Percentiles rank a stretch among this genome's conserved stretches.
Conservation (phyloP, 2,113 vertebrate species). For the Meleagris gallopavo region DNA sequence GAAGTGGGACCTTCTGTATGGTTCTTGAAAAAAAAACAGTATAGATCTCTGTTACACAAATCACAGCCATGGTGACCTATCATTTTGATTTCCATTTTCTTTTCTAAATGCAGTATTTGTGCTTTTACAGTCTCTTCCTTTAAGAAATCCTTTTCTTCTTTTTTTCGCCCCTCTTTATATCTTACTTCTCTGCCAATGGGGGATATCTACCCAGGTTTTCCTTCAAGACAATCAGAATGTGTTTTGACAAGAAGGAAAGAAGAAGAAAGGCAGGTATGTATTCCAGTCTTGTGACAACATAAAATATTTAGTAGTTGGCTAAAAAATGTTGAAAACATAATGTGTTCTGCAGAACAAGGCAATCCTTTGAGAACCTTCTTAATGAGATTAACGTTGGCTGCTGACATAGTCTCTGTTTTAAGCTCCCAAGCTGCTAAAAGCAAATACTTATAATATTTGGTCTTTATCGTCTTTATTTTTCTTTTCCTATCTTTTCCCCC, state of each 20-base stretch:
- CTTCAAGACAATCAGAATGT: not conserved
- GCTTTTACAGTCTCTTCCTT: not conserved
- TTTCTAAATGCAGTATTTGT: not conserved
- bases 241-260: not conserved
- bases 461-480: not conserved
- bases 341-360: not conserved
- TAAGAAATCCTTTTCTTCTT: fast-evolving
- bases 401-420: not conserved
- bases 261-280: not conserved
- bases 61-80: not conserved
- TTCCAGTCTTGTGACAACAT: slow-evolving; percentile 20
- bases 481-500: too few relatives aligned
- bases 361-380: slow-evolving; percentile 37
- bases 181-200: not conserved
- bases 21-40: not conserved
- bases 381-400: slow-evolving; percentile 28
- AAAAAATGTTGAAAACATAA: slow-evolving; percentile 31
- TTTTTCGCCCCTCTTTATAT: not conserved
- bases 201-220: not conserved
- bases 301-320: slow-evolving; percentile 45
- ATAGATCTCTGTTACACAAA: not conserved
- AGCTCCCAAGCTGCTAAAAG: not conserved
- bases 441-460: not conserved
- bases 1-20: not conserved
- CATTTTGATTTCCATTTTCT: not conserved